Percentiles rank a stretch among this genome's conserved stretches.
These are phyloP conservation scores for Botia kubotai DNA, from an alignment of 2,797 vertebrate species.

Conservation along the genomic window DNA sequence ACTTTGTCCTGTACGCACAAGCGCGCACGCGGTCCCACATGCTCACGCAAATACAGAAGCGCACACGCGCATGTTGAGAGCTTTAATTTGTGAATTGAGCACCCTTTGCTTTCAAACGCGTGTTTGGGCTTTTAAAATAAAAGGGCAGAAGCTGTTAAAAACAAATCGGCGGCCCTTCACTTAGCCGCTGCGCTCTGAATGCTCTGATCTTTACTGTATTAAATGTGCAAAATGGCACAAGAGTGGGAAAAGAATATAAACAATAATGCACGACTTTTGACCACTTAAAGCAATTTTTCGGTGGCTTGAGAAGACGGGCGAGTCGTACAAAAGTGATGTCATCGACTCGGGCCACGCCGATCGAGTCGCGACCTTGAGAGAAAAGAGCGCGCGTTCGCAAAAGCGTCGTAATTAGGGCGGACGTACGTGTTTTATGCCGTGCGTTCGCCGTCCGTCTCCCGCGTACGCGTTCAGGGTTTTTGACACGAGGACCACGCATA, in stretches of 20 bases:
- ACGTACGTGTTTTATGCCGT: not conserved
- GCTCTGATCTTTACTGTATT: constrained; percentile 14
- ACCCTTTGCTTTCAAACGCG: constrained; percentile 20
- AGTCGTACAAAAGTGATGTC: constrained; percentile 38
- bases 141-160: constrained; percentile 4
- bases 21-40: not conserved
- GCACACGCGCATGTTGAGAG: not conserved
- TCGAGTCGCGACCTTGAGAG: constrained; percentile 47
- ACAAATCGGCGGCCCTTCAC: not conserved
- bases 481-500: constrained; percentile 51
- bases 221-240: not conserved
- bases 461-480: constrained; percentile 46
- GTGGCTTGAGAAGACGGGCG: constrained; percentile 6
- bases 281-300: constrained; percentile 1
- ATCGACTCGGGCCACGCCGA: constrained; percentile 8
- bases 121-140: constrained; percentile 34
- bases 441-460: constrained; percentile 36
- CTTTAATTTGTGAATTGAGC: constrained; percentile 32
- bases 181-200: not conserved
- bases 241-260: constrained; percentile 37
- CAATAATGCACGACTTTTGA: constrained; percentile 22
- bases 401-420: constrained; percentile 43
- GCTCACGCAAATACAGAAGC: constrained; percentile 20
- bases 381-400: constrained; percentile 47
- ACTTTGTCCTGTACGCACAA: constrained; percentile 20